Conservation (phyloP, 2,797 vertebrate species). For the Hypotaenidia philippensis region DNA sequence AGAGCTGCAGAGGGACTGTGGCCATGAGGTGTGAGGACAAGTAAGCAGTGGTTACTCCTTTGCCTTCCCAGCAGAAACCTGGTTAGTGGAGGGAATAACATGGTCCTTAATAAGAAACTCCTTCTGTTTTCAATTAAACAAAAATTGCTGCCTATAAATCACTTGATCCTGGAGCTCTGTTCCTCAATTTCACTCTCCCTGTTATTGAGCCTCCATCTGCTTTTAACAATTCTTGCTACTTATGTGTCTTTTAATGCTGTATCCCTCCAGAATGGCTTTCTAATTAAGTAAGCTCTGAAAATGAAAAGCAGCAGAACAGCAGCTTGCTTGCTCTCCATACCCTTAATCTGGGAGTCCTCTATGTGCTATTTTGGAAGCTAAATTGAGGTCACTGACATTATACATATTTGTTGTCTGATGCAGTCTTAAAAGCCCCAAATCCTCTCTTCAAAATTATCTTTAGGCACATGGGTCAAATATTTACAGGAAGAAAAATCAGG, state of each 20-base stretch:
- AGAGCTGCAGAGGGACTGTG: background rate
- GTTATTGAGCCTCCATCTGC: constrained; percentile 51
- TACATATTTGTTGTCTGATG: constrained; percentile 68
- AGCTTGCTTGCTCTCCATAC: constrained; percentile 45
- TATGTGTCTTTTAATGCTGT: constrained; percentile 19
- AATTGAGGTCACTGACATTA: constrained; percentile 55
- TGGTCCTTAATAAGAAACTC: constrained; percentile 34
- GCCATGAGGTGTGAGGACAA: background rate
- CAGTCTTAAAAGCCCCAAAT: constrained; percentile 51
- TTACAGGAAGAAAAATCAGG: constrained; percentile 42
- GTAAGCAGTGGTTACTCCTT: background rate
- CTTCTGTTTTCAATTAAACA: constrained; percentile 66
- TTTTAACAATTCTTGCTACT: constrained; percentile 49
- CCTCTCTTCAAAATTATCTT: constrained; percentile 41
- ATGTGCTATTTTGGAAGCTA: constrained; percentile 64
- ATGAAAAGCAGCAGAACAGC: constrained; percentile 63
- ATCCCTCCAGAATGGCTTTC: constrained; percentile 58
- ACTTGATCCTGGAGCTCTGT: constrained; percentile 58
- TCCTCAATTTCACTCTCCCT: constrained; percentile 53
- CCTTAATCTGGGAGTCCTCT: constrained; percentile 58
- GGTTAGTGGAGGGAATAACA: constrained; percentile 33
- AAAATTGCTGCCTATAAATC: constrained; percentile 64
- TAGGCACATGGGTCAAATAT: constrained; percentile 29
- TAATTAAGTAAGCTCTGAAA: constrained; percentile 65
- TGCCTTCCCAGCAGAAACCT: constrained; percentile 19